Percentiles rank a stretch among this genome's conserved stretches.
phyloP scores from a whole-genome alignment of 1,140 invertebrate genomes.

The Aradophagus sp. region DNA sequence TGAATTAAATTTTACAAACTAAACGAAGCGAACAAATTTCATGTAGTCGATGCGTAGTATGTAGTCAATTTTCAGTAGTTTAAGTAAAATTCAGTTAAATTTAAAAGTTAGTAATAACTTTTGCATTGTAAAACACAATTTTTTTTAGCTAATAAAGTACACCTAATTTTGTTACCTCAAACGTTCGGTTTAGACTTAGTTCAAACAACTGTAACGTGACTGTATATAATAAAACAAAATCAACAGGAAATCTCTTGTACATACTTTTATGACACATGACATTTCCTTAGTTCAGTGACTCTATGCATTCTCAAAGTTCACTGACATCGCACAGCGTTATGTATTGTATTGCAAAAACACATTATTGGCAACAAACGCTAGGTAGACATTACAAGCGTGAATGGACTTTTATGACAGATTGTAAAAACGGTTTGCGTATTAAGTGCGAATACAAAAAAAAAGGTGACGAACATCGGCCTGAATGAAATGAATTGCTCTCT shows the following conservation, averaged over 20 bases:
- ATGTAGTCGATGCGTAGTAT: no score
- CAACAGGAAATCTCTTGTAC: conserved; percentile 3
- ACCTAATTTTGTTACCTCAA: no score
- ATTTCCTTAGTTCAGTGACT: conserved; percentile 10
- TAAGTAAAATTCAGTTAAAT: no score
- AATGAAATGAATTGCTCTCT: conserved; percentile 12
- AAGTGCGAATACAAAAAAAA: neutral
- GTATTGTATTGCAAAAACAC: conserved; percentile 8
- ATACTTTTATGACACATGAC: conserved; percentile 1
- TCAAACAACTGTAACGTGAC: neutral
- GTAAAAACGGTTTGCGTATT: conserved; percentile 1
- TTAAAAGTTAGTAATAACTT: no score
- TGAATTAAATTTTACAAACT: no score
- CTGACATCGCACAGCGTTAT: conserved; percentile 6
- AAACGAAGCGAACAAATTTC: no score
- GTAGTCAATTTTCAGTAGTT: no score
- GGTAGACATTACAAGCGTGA: conserved; percentile 1
- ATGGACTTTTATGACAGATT: neutral
- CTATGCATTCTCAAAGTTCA: conserved; percentile 8
- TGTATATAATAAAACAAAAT: neutral
- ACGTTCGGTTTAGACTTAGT: no score
- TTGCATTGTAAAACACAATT: no score
- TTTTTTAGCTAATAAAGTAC: no score
- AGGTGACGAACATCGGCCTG: neutral
- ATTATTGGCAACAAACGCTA: conserved; percentile 8